Percentiles rank a stretch among this genome's conserved stretches.
phyloP scores from a whole-genome alignment of 64 coral and sea anemone genomes.

The Montipora cactus region DNA sequence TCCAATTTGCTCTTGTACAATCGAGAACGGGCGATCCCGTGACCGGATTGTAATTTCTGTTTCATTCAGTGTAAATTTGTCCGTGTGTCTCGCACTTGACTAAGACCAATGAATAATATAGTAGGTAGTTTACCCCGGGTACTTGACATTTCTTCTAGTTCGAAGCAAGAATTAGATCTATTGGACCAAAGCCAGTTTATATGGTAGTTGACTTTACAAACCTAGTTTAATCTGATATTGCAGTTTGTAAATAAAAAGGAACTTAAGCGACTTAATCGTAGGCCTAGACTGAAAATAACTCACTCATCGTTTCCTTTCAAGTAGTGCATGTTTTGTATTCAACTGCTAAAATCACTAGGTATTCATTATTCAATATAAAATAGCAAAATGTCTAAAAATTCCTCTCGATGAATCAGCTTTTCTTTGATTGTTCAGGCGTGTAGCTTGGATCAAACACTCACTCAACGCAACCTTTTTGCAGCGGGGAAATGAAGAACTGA shows the following conservation, averaged over 20 bases:
- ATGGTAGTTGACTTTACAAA: background rate
- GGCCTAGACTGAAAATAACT: background rate
- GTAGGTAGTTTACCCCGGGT: background rate
- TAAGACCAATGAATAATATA: background rate
- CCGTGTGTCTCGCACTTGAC: background rate
- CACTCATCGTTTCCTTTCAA: background rate
- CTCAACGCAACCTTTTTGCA: background rate
- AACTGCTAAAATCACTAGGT: background rate
- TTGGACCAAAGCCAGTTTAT: background rate
- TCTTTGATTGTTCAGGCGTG: background rate
- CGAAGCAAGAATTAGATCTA: background rate
- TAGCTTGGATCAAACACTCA: background rate
- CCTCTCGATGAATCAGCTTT: background rate
- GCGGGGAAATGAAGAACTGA: background rate
- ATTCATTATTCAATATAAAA: background rate
- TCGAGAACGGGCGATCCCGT: background rate
- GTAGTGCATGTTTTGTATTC: conserved; percentile 1
- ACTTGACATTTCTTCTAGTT: background rate
- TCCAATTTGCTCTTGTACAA: too few relatives aligned
- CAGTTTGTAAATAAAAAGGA: background rate
- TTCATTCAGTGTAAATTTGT: background rate
- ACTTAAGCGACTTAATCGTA: background rate
- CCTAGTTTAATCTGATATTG: background rate
- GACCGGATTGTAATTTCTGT: background rate
- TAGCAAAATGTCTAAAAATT: background rate